Percentiles rank a stretch among this genome's conserved stretches.
Evolutionary conservation across 37 sponge, comb jelly and placozoan species (phyloP).

Genomic region (Halichondria panicea): DNA sequence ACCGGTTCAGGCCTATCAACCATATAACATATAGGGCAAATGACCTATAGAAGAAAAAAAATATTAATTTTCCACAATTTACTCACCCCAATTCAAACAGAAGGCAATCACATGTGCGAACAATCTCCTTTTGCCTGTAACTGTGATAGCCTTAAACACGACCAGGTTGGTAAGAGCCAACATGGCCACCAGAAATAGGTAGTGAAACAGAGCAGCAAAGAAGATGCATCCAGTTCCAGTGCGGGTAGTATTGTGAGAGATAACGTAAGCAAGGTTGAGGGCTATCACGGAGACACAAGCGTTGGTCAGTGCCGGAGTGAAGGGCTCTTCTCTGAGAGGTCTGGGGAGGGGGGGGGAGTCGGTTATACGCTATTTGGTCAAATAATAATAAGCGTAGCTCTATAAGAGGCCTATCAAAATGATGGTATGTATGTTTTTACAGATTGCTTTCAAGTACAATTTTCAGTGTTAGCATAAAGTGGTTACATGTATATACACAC

Average conservation of each 20-base stretch:
- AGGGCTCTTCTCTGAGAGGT: too few relatives aligned
- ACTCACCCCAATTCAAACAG: conserved; percentile 15
- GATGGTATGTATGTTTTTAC: too few relatives aligned
- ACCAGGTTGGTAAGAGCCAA: background rate
- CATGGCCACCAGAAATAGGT: conserved; percentile 7
- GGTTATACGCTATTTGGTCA: too few relatives aligned
- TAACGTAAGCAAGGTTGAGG: background rate
- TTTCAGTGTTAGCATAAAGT: too few relatives aligned
- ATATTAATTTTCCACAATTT: background rate
- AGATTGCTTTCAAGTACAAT: too few relatives aligned
- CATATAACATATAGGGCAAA: background rate
- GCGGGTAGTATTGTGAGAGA: background rate
- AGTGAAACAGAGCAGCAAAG: conserved; percentile 14
- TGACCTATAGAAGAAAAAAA: background rate
- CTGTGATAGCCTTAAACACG: background rate
- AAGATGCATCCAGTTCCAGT: background rate
- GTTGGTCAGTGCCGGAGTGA: too few relatives aligned
- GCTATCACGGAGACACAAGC: background rate
- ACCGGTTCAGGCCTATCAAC: too few relatives aligned
- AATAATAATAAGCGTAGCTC: too few relatives aligned
- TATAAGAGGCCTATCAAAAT: too few relatives aligned
- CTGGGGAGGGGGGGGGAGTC: too few relatives aligned
- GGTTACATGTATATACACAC: too few relatives aligned
- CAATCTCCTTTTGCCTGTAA: background rate
- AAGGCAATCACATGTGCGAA: background rate